Base-by-base conservation (phyloP, 2,797 vertebrate species). In the Malurus leucopterus region DNA sequence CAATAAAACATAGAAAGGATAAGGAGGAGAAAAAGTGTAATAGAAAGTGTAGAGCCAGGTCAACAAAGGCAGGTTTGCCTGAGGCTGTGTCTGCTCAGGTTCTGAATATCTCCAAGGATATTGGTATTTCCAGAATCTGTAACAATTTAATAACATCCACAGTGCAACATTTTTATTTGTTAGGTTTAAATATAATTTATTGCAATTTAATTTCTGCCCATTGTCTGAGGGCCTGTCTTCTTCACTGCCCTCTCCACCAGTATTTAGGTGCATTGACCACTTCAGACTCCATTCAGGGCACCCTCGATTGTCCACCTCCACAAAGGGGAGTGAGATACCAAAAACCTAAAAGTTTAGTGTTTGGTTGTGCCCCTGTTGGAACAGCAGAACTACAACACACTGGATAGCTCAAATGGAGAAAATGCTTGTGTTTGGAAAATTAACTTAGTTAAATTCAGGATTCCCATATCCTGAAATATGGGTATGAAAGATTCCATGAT, bases 341-440 rank as follows among this genome's bases (percentile, higher is more conserved):
- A 68, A 63, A 4, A 0, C 1, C 1, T 14, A 21, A 17, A 14
- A 20, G 5, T 40, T 49, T 14, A 41, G 5, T 20, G 8, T 34
- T 18, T 47, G 29, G n/a, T 26, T 1, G 0, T 51, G 18, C 5
- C 8, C 4, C 24, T 49, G 6, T 24, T 43, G 30, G n/a, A 71
- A 20, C 5, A 36, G n/a, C 7, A 58, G 24, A 15, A 59, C 23
- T 19, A 43, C 22, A 32, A 62, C 5, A 30, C 2, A 2, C 2
- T 40, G 26, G 12, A 4, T 62, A 47, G 9, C 21, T 80, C 13
- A 80, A 50, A 50, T 15, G 3, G 29, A 1, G 4, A 46, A 58
- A 68, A 64, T 32, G 9, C 8, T 10, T 5, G 1, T 47, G 8
- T 19, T 83, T 17, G 6, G 15, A 57, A 62, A 85, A 80, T 55